Percentiles rank a stretch among this genome's conserved stretches.
phyloP scores from a whole-genome alignment of 1,140 invertebrate species.

The Tetragonula clypearis region DNA sequence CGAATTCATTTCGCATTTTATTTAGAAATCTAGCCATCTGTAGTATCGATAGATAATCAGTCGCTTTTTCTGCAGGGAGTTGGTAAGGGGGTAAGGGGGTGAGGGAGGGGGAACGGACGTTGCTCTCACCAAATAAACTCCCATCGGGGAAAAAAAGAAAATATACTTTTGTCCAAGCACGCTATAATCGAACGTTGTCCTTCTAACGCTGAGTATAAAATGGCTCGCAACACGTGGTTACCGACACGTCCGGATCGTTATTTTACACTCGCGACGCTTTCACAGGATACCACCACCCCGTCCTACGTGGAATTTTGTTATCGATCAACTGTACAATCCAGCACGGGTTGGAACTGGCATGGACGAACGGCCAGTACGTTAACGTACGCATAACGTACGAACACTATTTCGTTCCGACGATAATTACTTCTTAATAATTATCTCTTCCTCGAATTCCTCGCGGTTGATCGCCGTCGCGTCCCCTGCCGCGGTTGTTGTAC shows the following conservation, averaged over 20 bases:
- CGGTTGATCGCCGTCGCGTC: slow-evolving; percentile 73
- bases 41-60: slow-evolving; percentile 37
- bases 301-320: slow-evolving; percentile 4
- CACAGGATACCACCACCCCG: slow-evolving; percentile 28
- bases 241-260: slow-evolving; percentile 15
- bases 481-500: slow-evolving; percentile 74
- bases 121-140: slow-evolving; percentile 11
- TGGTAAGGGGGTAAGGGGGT: background rate
- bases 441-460: slow-evolving; percentile 73
- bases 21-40: slow-evolving; percentile 49
- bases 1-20: background rate
- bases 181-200: background rate
- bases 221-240: slow-evolving; percentile 13
- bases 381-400: slow-evolving; percentile 7
- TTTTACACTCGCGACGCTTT: slow-evolving; percentile 26
- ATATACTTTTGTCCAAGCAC: slow-evolving; percentile 48
- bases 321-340: slow-evolving; percentile 23
- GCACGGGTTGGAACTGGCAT: background rate
- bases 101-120: background rate
- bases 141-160: slow-evolving; percentile 10
- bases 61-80: slow-evolving; percentile 19
- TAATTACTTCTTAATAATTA: slow-evolving; percentile 69
- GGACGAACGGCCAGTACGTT: slow-evolving; percentile 9
- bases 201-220: slow-evolving; percentile 24
- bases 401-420: background rate